phyloP scores from a whole-genome alignment of 30 jellyfish, hydroid and myxozoan genomes.

The Euphysa ruthae region DNA sequence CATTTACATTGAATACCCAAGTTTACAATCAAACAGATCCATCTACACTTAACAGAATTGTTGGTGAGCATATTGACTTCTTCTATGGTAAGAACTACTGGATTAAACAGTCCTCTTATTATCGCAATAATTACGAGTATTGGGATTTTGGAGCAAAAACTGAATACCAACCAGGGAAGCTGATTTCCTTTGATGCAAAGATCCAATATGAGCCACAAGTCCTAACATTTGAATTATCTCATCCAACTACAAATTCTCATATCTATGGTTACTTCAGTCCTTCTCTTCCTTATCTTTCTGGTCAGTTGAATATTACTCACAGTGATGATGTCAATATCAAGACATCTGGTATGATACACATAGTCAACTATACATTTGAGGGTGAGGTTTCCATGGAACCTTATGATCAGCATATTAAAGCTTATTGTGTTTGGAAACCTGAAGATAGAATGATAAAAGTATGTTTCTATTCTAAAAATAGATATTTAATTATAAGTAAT shows the following conservation, averaged over 20 bases:
- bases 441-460: constrained; percentile 2
- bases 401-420: constrained; percentile 10
- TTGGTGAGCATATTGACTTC: constrained; percentile 51
- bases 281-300: constrained; percentile 3
- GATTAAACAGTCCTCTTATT: constrained; percentile 23
- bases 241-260: constrained; percentile 26
- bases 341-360: constrained; percentile 18
- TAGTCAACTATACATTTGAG: constrained; percentile 17
- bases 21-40: constrained; percentile 75
- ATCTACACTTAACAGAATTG: constrained; percentile 57
- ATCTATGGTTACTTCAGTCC: constrained; percentile 6
- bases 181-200: constrained; percentile 1
- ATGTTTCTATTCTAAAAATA: too few relatives aligned
- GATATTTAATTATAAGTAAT: too few relatives aligned
- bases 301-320: constrained; percentile 24
- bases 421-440: constrained; percentile 37
- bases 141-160: constrained; percentile 68
- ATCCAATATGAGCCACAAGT: constrained; percentile 37
- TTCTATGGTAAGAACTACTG: constrained; percentile 3
- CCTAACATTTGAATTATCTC: constrained; percentile 4
- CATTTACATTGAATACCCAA: constrained; percentile 27
- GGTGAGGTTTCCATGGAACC: constrained; percentile 16
- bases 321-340: not conserved
- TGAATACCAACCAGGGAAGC: constrained; percentile 33
- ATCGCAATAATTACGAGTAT: constrained; percentile 61